Evolutionary conservation across 1,140 invertebrate genomes (phyloP), one percentile per base, ranked within the genome.

Genomic region (Solenopsis invicta): DNA sequence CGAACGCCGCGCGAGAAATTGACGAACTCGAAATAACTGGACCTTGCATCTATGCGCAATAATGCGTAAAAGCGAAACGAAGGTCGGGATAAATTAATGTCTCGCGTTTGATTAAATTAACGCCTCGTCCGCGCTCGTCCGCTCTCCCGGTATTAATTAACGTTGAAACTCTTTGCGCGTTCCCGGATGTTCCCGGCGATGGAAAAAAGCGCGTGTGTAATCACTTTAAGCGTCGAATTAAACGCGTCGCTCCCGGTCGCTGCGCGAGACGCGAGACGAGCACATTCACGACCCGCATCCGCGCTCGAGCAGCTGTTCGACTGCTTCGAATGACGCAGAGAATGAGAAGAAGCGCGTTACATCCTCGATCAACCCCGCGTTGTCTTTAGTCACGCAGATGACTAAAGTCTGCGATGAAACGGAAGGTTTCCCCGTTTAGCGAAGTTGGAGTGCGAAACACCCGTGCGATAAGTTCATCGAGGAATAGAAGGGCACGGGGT

Each of bases 51-150:
- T 34, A 41, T 8, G 18, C 3, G 21, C 29, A 6, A 34, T 41
- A 59, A 86, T 66, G 50, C 61, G 54, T 37, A 48, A 74, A 16
- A 74, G 69, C 48, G 21, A 78, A 52, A 78, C 76, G 45, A 48
- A 82, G 54, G 21, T 74, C 67, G 54, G 54, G 4, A 48, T 48
- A 61, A 61, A 61, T 61, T 48, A 21, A 61, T 62, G 45, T 75
- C 52, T 59, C 69, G 80, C 41, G 41, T 84, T 84, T 61, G 69
- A 84, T 84, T 61, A 84, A 75, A 61, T 75, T 84, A 75, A 74
- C 24, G 16, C 24, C 29, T 13, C 8, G 37, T 16, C 10, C 61
- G 24, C 29, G 59, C 59, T 34, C 45, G 9, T 29, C 18, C 76
- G 4, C 76, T 34, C 24, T 16, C 21, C 37, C 18, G 13, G 29